Evolutionary conservation across 1,140 invertebrate species (phyloP).

Genomic region (Eubasilissa regina): DNA sequence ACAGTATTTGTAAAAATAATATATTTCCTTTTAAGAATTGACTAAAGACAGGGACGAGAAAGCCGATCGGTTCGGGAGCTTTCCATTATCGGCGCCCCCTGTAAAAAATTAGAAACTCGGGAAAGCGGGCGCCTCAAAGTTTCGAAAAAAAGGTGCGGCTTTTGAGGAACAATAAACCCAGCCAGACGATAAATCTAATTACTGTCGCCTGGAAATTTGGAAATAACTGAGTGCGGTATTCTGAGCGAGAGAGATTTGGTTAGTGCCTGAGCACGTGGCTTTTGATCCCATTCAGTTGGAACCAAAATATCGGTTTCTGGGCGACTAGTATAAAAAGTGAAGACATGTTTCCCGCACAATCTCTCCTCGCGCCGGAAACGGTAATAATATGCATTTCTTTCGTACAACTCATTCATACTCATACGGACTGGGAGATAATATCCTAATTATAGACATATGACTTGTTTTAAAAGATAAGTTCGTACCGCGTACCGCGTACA

Average conservation of each 20-base stretch:
- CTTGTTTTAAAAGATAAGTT: no score
- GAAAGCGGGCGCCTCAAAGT: neutral
- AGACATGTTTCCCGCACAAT: no score
- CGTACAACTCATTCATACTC: no score
- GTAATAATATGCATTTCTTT: no score
- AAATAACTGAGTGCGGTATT: constrained; percentile 30
- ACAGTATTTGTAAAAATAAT: neutral
- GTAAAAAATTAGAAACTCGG: constrained; percentile 25
- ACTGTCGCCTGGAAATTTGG: constrained; percentile 33
- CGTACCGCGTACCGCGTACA: no score
- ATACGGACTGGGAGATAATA: no score
- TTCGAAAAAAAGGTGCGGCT: constrained; percentile 13
- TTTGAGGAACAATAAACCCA: constrained; percentile 21
- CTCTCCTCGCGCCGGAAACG: no score
- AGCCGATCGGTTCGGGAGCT: constrained; percentile 3
- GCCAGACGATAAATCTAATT: constrained; percentile 26
- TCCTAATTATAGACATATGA: no score
- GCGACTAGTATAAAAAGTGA: no score
- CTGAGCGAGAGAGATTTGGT: constrained; percentile 21
- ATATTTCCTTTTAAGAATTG: neutral
- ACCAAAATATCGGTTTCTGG: constrained; percentile 1
- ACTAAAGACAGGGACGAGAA: neutral
- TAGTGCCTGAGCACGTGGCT: neutral
- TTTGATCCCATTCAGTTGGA: constrained; percentile 6
- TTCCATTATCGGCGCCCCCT: neutral